A percentile compares a stretch with the other conserved stretches of the same genome.
These are phyloP conservation scores for Toxonevra muliebris DNA, from an alignment of 2,888 invertebrate genomes.

Conservation along the genomic window DNA sequence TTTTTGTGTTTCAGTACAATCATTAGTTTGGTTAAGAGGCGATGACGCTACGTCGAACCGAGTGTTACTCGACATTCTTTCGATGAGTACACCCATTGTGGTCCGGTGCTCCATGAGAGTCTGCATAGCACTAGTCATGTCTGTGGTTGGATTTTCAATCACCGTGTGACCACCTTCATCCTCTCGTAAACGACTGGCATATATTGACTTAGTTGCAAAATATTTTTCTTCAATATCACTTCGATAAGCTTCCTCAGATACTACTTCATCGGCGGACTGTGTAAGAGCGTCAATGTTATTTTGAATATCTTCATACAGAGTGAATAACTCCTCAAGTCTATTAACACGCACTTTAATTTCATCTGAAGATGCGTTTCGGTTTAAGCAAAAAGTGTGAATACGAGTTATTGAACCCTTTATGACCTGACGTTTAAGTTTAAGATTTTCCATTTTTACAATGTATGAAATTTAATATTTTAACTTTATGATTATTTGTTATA, in stretches of 20 bases:
- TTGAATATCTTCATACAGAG: not conserved
- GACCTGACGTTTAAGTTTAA: conserved; percentile 10
- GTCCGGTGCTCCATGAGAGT: conserved; percentile 19
- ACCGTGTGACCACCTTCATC: not conserved
- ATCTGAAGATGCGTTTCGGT: not conserved
- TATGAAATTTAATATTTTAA: too few species aligned
- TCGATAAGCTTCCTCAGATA: conserved; percentile 13
- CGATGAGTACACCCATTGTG: conserved; percentile 18
- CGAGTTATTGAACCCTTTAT: conserved; percentile 12
- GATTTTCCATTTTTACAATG: conserved; percentile 6
- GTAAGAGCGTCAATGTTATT: conserved; percentile 10
- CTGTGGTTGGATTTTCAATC: conserved; percentile 1
- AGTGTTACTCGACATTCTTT: conserved; percentile 12
- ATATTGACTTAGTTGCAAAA: conserved; percentile 20
- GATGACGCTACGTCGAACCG: not conserved
- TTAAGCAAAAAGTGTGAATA: not conserved
- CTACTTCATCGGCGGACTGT: not conserved
- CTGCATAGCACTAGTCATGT: conserved; percentile 20
- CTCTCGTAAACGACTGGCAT: not conserved
- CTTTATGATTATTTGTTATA: too few species aligned
- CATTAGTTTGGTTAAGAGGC: not conserved
- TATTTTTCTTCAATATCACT: conserved; percentile 22
- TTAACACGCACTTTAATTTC: conserved; percentile 3
- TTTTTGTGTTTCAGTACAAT: not conserved
- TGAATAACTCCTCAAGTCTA: not conserved